These are phyloP conservation scores for Drosophila kikkawai DNA, from an alignment of 1,140 invertebrate genomes.

Conservation along the genomic window DNA sequence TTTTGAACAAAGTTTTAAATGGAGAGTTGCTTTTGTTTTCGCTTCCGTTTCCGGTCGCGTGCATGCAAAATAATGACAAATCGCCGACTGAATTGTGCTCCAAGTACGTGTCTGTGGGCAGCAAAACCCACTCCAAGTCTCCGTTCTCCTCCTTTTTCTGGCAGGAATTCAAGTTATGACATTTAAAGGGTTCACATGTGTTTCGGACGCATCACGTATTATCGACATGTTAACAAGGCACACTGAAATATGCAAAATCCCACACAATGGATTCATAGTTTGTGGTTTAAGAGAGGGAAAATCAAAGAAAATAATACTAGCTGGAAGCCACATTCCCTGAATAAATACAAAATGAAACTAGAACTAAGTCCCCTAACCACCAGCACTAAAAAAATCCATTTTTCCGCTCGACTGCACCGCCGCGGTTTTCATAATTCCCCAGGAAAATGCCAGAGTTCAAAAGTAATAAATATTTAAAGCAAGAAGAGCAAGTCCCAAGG, in stretches of 20 bases:
- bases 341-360: constrained; percentile 11
- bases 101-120: constrained; percentile 56
- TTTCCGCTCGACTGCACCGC: constrained; percentile 24
- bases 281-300: not conserved
- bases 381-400: constrained; percentile 25
- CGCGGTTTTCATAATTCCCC: constrained; percentile 8
- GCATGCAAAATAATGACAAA: constrained; percentile 77
- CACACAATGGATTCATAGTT: constrained; percentile 17
- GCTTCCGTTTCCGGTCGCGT: constrained; percentile 53
- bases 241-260: constrained; percentile 35
- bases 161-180: constrained; percentile 52
- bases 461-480: constrained; percentile 33
- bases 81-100: constrained; percentile 52
- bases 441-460: constrained; percentile 25
- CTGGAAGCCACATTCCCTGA: not conserved
- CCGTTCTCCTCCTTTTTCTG: not conserved
- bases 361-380: not conserved
- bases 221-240: constrained; percentile 48
- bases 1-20: constrained; percentile 21
- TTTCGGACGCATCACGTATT: constrained; percentile 47
- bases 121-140: constrained; percentile 3
- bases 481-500: not conserved
- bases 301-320: not conserved
- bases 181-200: constrained; percentile 50
- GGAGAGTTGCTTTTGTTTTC: constrained; percentile 21